Evolutionary conservation across 2,797 vertebrate species (phyloP).

Genomic region (Pogoniulus pusillus): DNA sequence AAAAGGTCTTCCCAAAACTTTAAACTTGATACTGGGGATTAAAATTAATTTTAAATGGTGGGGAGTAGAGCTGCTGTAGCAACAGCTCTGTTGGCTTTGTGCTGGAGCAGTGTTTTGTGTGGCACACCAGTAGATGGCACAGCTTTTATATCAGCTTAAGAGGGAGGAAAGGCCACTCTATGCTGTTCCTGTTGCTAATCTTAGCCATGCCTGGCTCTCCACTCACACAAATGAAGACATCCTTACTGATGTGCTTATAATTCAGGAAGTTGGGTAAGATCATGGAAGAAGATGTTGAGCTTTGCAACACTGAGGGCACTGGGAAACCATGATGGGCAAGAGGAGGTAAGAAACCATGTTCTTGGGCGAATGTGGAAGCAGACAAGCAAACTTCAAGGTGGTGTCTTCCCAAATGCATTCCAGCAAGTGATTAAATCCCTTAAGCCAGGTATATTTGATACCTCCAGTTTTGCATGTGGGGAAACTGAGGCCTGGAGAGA

Average conservation of each 20-base stretch:
- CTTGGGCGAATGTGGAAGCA: background rate
- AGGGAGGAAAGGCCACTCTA: background rate
- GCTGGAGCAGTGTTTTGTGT: background rate
- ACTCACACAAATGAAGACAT: background rate
- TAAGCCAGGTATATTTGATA: background rate
- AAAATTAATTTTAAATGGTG: background rate
- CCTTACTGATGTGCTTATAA: background rate
- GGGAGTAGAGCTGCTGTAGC: background rate
- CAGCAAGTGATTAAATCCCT: background rate
- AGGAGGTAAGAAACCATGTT: accelerated
- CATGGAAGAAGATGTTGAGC: background rate
- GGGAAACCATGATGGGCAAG: background rate
- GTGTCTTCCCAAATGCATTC: background rate
- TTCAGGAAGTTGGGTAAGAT: background rate
- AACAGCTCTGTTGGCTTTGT: background rate
- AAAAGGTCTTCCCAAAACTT: background rate
- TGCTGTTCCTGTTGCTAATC: background rate
- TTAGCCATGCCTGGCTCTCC: accelerated
- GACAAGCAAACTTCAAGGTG: background rate
- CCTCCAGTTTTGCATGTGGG: background rate
- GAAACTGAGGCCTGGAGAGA: constrained; percentile 29
- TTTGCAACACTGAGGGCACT: background rate
- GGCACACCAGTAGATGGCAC: constrained; percentile 58
- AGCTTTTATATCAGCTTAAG: background rate
- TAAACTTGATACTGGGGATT: background rate